Conservation (phyloP, 2,113 vertebrate genomes). For the Ahaetulla prasina region DNA sequence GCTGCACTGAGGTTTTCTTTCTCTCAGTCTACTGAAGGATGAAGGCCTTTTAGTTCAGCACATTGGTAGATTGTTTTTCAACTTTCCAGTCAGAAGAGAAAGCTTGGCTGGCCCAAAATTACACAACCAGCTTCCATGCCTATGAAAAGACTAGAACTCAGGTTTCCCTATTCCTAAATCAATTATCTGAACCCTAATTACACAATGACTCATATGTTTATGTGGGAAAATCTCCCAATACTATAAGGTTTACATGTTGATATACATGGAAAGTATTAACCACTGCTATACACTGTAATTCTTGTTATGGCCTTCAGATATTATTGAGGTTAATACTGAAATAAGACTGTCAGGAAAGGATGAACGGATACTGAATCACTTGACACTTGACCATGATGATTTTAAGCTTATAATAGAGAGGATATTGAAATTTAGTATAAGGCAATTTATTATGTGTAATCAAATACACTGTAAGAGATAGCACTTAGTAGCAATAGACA, state of each 20-base stretch:
- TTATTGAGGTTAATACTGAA: conserved; percentile 7
- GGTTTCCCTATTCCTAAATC: background rate
- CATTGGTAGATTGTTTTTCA: background rate
- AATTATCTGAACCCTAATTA: background rate
- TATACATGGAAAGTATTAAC: conserved; percentile 15
- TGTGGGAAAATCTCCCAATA: accelerated
- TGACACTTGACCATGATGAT: conserved; percentile 25
- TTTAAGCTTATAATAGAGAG: background rate
- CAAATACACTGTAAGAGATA: conserved; percentile 2
- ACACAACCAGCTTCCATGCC: background rate
- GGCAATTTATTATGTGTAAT: conserved; percentile 16
- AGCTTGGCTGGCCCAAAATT: background rate
- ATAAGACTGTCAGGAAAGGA: conserved; percentile 31
- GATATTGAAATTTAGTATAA: background rate
- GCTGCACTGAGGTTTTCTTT: background rate
- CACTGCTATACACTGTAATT: background rate
- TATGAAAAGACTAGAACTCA: background rate
- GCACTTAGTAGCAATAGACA: background rate
- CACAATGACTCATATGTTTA: background rate
- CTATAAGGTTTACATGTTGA: background rate
- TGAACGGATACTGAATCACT: conserved; percentile 14
- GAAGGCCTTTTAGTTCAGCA: background rate
- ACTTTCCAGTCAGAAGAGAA: background rate
- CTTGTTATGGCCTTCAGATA: conserved; percentile 18
- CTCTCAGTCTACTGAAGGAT: background rate